These are phyloP conservation scores for Laspeyria flexula DNA, from an alignment of 2,888 invertebrate species.

Conservation along the genomic window DNA sequence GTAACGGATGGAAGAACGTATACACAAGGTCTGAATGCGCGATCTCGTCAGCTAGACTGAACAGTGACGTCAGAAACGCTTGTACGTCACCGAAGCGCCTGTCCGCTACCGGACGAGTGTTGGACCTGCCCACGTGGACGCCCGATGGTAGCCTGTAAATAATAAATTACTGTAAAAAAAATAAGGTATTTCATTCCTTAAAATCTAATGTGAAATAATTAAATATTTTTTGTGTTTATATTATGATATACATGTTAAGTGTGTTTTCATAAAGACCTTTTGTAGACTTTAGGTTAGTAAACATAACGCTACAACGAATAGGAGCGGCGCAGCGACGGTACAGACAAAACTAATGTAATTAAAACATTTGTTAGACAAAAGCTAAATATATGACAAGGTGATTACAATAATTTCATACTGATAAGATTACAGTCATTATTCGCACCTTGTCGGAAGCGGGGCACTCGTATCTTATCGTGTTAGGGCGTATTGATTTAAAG, in stretches of 20 bases:
- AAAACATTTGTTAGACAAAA: not conserved
- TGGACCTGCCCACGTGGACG: conserved; percentile 95
- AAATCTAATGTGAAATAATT: no score
- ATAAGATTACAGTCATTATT: conserved; percentile 73
- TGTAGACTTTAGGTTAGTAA: no score
- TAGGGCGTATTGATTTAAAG: conserved; percentile 68
- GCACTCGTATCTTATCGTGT: conserved; percentile 71
- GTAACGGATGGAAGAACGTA: conserved; percentile 98
- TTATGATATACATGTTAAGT: no score
- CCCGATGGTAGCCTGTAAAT: conserved; percentile 82
- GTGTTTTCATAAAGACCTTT: no score
- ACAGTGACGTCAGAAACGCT: conserved; percentile 94
- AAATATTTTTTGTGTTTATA: no score
- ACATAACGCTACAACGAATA: no score
- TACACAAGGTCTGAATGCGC: conserved; percentile 98
- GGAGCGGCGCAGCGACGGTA: no score
- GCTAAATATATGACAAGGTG: conserved; percentile 34
- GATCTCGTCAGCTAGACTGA: conserved; percentile 96
- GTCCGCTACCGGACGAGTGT: conserved; percentile 97
- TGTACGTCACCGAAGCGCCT: conserved; percentile 96
- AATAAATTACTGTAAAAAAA: not conserved
- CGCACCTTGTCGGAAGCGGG: conserved; percentile 52
- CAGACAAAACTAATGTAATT: no score
- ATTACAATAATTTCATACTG: conserved; percentile 57
- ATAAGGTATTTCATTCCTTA: no score